Conservation (phyloP, 1,140 invertebrate species). For the Anagrus nilaparvatae region DNA sequence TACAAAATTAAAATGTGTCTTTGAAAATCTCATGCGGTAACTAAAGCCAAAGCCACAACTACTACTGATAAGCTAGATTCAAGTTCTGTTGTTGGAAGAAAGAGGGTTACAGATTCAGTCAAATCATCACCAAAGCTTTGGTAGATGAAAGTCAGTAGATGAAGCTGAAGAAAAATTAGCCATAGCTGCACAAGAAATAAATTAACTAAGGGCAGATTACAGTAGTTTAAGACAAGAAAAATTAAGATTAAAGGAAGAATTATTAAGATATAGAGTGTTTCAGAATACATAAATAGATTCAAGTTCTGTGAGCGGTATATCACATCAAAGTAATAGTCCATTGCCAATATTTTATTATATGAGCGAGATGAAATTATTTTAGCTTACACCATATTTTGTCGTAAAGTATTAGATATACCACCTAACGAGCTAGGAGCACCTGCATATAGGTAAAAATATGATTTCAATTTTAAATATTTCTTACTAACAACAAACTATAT, state of each 20-base stretch:
- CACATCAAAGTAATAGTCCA: too few species aligned
- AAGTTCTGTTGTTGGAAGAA: slow-evolving; percentile 31
- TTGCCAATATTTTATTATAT: too few species aligned
- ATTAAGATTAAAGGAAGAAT: slow-evolving; percentile 62
- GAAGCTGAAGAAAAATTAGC: slow-evolving; percentile 47
- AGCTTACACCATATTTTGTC: too few species aligned
- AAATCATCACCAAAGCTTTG: slow-evolving; percentile 38
- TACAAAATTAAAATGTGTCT: slow-evolving; percentile 88
- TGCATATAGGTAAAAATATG: too few species aligned
- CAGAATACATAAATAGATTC: too few species aligned
- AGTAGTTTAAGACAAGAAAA: slow-evolving; percentile 70
- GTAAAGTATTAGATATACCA: too few species aligned
- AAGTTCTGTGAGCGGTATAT: too few species aligned
- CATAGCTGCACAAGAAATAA: slow-evolving; percentile 62
- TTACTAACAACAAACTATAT: too few species aligned
- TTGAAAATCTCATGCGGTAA: slow-evolving; percentile 66
- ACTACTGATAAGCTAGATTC: slow-evolving; percentile 27
- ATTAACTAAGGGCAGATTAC: slow-evolving; percentile 62
- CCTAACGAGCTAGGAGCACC: too few species aligned
- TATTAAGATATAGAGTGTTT: too few species aligned
- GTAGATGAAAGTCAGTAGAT: slow-evolving; percentile 24
- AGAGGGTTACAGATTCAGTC: slow-evolving; percentile 34
- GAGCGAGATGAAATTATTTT: too few species aligned
- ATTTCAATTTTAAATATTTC: too few species aligned
- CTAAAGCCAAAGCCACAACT: slow-evolving; percentile 26